Evolutionary conservation across 2,113 vertebrate species (phyloP).

Genomic region (Notothenia rossii): DNA sequence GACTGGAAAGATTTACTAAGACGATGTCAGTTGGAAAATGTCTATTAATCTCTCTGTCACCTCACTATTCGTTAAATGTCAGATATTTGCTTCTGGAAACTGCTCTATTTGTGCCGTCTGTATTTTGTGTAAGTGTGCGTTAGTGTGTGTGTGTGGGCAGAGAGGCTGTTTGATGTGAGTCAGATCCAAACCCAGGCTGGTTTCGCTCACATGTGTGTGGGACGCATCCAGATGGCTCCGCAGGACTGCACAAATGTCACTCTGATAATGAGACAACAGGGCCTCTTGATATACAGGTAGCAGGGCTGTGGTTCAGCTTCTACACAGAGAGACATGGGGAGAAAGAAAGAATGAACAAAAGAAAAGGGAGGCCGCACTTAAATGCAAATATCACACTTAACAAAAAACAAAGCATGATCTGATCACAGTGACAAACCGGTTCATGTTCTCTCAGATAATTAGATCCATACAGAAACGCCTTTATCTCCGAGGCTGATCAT

Average conservation of each 20-base stretch:
- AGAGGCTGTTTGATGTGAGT: conserved; percentile 87
- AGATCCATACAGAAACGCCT: background rate
- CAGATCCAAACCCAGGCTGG: conserved; percentile 85
- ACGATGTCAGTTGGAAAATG: conserved; percentile 49
- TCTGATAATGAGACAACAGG: conserved; percentile 82
- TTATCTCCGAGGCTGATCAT: conserved; percentile 4
- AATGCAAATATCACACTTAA: background rate
- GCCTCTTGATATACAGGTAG: conserved; percentile 76
- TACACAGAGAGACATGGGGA: background rate
- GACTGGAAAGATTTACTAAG: conserved; percentile 45
- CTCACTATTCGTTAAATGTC: conserved; percentile 82
- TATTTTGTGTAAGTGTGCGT: conserved; percentile 64
- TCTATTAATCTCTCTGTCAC: conserved; percentile 55
- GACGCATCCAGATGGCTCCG: conserved; percentile 87
- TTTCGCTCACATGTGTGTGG: conserved; percentile 88
- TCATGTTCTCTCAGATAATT: background rate
- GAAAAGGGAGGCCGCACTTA: background rate
- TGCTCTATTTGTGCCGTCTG: conserved; percentile 73
- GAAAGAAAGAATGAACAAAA: background rate
- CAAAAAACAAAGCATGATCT: background rate
- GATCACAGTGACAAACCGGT: conserved; percentile 13
- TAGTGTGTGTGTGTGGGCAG: conserved; percentile 80
- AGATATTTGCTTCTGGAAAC: conserved; percentile 83
- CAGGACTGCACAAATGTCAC: conserved; percentile 87
- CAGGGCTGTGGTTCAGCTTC: conserved; percentile 23